A percentile compares a stretch with the other conserved stretches of the same genome.
Conservation (phyloP, 1,140 invertebrate genomes). For the Dreissena polymorpha region DNA sequence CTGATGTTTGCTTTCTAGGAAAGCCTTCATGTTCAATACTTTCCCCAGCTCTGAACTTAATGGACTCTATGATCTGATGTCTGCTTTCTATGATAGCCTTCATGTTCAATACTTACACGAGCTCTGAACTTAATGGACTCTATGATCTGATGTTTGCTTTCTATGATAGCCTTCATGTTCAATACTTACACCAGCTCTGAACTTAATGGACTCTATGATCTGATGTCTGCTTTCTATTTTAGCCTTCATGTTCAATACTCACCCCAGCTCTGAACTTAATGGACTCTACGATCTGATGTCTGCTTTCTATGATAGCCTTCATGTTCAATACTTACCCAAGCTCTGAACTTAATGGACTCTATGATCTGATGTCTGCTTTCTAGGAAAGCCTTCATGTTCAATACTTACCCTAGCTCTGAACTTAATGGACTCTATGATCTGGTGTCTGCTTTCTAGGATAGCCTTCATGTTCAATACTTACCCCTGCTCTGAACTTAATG, state of each 20-base stretch:
- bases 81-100: conserved; percentile 84
- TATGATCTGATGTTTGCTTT: conserved; percentile 87
- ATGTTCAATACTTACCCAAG: no score
- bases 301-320: conserved; percentile 83
- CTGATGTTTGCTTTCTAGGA: conserved; percentile 87
- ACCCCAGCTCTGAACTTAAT: conserved; percentile 85
- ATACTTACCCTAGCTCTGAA: conserved; percentile 83
- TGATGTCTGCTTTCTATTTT: conserved; percentile 87
- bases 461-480: no score
- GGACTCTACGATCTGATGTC: conserved; percentile 88
- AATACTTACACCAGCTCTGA: conserved; percentile 84
- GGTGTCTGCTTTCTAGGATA: conserved; percentile 86
- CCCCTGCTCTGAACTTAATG: conserved; percentile 84
- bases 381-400: conserved; percentile 81
- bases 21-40: no score
- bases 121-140: conserved; percentile 87
- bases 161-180: conserved; percentile 82
- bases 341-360: conserved; percentile 87
- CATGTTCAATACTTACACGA: no score
- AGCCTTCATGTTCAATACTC: no score
- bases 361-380: conserved; percentile 88
- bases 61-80: conserved; percentile 88
- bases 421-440: conserved; percentile 88
- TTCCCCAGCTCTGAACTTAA: conserved; percentile 85
- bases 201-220: conserved; percentile 87